Evolutionary conservation across 1,140 invertebrate genomes (phyloP), one percentile per base, ranked within the genome.

Genomic region (Himalopsyche phryganea): DNA sequence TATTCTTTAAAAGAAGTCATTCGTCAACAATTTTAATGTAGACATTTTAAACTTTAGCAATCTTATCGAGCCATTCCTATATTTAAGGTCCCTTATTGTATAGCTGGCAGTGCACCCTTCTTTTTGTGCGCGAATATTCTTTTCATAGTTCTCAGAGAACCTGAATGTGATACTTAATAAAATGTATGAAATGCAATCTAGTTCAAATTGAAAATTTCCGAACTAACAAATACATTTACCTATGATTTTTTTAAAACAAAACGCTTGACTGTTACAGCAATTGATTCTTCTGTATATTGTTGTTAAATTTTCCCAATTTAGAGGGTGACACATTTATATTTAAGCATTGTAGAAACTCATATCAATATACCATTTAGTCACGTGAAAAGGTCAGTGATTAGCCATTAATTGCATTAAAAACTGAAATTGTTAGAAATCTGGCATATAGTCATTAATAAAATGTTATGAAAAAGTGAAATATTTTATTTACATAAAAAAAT

Each of bases 81-180:
- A 6, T n/a, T 5, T 13, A 15, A 40, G 42, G 54, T 58, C 42
- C 56, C 51, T 59, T 38, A 50, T 53, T 50, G 28, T 61, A 28
- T 53, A 47, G 50, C 41, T 17, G 19, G 40, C 33, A 13, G 55
- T 38, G 61, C 53, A 63, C 61, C 61, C 61, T 63, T 63, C 56
- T 63, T 50, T 63, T 63, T 63, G 56, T 63, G 61, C 61, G 48
- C 58, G 52, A 23, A 28, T 56, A 53, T 33, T 41, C 40, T 63
- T 55, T 42, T 28, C 18, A 23, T 59, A 53, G 32, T 40, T 55
- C 51, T 58, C 47, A 44, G 38, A 46, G 23, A 58, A 57, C 42
- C 51, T 50, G 41, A 46, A 56, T 62, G 55, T 62, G 60, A 58
- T 58, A 57, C 46, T 57, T 50, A 57, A 50, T 54, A 58, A 44